Percentiles rank a stretch among this genome's conserved stretches.
Conservation (phyloP, 2,797 vertebrate genomes). For the Microtus agrestis region DNA sequence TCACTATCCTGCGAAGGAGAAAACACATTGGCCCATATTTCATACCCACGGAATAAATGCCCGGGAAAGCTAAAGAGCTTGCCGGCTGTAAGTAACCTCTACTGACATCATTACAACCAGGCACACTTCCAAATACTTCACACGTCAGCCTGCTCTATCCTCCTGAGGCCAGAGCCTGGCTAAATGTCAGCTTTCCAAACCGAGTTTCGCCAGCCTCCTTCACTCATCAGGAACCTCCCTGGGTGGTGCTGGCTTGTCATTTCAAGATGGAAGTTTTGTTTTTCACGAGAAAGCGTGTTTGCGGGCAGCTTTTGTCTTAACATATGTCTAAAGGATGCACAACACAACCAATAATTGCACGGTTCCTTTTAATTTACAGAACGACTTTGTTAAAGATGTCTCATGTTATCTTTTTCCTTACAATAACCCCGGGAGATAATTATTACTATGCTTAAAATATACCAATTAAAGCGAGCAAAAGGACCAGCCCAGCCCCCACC, state of each 20-base stretch:
- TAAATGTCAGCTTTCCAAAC: neutral
- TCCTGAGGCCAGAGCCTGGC: neutral
- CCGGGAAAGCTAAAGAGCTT: neutral
- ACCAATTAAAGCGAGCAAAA: neutral
- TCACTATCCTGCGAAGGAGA: neutral
- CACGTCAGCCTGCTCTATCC: neutral
- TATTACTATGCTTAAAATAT: neutral
- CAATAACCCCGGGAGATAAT: neutral
- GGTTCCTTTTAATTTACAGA: neutral
- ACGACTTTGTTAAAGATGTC: neutral
- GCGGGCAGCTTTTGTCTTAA: neutral
- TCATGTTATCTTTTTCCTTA: conserved; percentile 36
- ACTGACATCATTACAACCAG: neutral
- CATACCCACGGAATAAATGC: neutral
- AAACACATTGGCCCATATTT: neutral
- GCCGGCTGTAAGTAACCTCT: neutral
- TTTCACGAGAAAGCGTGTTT: neutral
- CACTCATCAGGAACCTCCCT: neutral
- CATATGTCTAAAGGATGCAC: neutral
- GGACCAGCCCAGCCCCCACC: too few species aligned
- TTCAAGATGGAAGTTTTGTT: neutral
- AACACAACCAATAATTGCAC: neutral
- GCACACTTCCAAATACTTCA: neutral
- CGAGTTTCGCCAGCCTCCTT: neutral
- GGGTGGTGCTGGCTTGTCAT: neutral